Evolutionary conservation across 1,140 invertebrate species (phyloP).

Genomic region (Diorhabda elongata): DNA sequence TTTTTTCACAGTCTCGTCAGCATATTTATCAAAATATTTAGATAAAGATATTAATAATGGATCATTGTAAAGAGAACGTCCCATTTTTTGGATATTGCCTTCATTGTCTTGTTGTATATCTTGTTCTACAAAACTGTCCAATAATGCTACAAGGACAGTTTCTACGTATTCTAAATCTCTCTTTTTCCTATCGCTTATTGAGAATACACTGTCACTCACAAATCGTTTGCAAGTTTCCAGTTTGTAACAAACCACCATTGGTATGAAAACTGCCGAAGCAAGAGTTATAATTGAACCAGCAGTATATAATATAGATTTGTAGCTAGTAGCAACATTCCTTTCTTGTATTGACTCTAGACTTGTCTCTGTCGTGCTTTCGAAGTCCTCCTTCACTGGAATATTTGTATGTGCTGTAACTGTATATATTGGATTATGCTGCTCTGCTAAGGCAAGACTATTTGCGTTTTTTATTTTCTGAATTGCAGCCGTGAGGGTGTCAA

Average conservation of each 20-base stretch:
- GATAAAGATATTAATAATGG: not conserved
- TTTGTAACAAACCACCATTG: not conserved
- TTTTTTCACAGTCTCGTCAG: conserved; percentile 10
- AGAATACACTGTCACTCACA: not conserved
- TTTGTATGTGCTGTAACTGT: no score
- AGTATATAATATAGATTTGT: not conserved
- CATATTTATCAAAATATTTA: conserved; percentile 15
- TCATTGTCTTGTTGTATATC: not conserved
- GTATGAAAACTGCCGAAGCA: not conserved
- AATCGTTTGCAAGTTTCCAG: not conserved
- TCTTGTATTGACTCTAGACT: not conserved
- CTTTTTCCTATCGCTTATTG: conserved; percentile 3
- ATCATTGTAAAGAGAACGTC: not conserved
- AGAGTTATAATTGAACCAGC: not conserved
- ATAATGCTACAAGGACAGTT: conserved; percentile 3
- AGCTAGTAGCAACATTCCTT: not conserved
- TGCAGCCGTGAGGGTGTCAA: no score
- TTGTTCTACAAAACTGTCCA: conserved; percentile 8
- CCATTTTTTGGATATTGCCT: not conserved
- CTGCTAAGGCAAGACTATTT: no score
- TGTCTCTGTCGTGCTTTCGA: no score
- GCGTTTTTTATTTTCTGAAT: no score
- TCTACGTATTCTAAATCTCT: conserved; percentile 4
- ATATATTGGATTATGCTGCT: no score
- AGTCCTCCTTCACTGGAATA: no score